Evolutionary conservation across 2,113 vertebrate genomes (phyloP), one percentile per base, ranked within the genome.

Genomic region (Falcunculus frontatus): DNA sequence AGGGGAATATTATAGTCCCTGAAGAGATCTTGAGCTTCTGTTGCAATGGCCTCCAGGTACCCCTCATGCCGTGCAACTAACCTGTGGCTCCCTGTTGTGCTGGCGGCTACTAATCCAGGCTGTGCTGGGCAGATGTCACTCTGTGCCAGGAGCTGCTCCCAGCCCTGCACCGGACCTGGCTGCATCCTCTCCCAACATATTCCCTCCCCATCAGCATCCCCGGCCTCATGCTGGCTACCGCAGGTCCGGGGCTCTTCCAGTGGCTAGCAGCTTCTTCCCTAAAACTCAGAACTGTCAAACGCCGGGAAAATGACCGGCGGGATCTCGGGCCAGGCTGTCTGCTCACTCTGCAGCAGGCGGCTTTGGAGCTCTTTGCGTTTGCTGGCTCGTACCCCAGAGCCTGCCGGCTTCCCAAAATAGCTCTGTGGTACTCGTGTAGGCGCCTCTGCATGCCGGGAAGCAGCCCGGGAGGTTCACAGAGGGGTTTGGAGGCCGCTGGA

Each of bases 21-120:
- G 95, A 96, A 87, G 93, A 96, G 47, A 91, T 97, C 91, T 76
- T 94, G 89, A 91, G 7, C 87, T 92, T 94, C 93, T 89, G 90
- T 95, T 95, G 88, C 94, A 90, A 89, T 94, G 95, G 93, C 78
- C 78, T 95, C 77, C 93, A 95, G 93, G 88, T 93, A 94, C 49
- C 74, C 80, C 27, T 11, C 2, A 1, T 80, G 85, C 94, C 3
- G 16, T 86, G 78, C 49, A 39, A 16, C 52, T 96, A 94, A 95
- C 88, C 69, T 2, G 1, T 39, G 65, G 56, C 30, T 90, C 29
- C 70, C 11, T 0, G 0, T 29, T 9, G 42, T 78, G 89, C 65
- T 8, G 1, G 57, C 0, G 10, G 72, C 87, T 90, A 76, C 95
- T 95, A 95, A 93, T 78, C 65, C 44, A 14, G 60, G 67, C 75